A percentile compares a stretch with the other conserved stretches of the same genome.
phyloP scores from a whole-genome alignment of 1,140 invertebrate genomes.

The Aphelenchoides avenae region DNA sequence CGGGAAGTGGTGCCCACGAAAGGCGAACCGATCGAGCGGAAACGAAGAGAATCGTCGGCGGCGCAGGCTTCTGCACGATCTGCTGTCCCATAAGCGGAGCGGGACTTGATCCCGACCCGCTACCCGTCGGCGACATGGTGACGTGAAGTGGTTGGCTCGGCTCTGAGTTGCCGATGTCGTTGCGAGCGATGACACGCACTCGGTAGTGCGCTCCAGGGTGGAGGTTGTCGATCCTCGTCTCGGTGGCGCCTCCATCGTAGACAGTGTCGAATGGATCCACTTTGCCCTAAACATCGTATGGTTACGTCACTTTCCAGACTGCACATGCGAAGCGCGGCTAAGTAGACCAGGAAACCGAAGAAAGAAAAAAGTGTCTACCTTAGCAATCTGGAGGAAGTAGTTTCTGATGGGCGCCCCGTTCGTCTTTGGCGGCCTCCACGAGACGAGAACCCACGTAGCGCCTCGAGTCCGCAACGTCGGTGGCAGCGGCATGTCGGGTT shows the following conservation, averaged over 20 bases:
- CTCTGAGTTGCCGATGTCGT: constrained; percentile 44
- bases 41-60: constrained; percentile 37
- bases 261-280: constrained; percentile 26
- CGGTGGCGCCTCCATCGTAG: constrained; percentile 38
- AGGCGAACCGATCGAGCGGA: constrained; percentile 35
- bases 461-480: constrained; percentile 28
- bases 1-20: constrained; percentile 25
- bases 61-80: constrained; percentile 24
- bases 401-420: constrained; percentile 37
- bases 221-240: constrained; percentile 31
- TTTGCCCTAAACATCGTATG: constrained; percentile 41
- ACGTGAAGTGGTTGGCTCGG: constrained; percentile 20
- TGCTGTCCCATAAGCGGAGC: background rate
- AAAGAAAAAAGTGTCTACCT: constrained; percentile 30
- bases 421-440: constrained; percentile 32
- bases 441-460: constrained; percentile 23
- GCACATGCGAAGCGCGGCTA: too few relatives aligned
- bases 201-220: constrained; percentile 39
- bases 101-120: too few relatives aligned
- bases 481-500: constrained; percentile 38
- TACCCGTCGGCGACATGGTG: too few relatives aligned
- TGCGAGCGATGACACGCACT: constrained; percentile 45
- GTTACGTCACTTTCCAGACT: too few relatives aligned
- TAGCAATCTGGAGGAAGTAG: constrained; percentile 43
- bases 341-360: too few relatives aligned